Evolutionary conservation across 2,888 invertebrate species (phyloP), one percentile per base, ranked within the genome.

Genomic region (Tolmerus cingulatus): DNA sequence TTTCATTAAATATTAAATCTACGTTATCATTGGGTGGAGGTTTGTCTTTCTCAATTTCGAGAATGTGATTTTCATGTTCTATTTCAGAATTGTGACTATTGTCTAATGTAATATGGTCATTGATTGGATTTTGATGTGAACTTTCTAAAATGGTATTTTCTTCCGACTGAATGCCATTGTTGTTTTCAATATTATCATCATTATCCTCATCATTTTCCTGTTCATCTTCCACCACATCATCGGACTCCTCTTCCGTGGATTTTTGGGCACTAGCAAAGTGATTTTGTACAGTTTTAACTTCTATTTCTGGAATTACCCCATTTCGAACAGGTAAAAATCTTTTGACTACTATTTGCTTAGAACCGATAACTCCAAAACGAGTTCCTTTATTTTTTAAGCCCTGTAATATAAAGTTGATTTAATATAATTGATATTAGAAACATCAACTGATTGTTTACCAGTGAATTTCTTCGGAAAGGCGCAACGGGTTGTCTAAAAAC

Each of bases 251-350:
- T 89, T 88, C 88, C 79, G 87, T 88, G 89, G 55, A 89, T 88
- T 89, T 78, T 88, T 46, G 78, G 23, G 85, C 66, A 66, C 76
- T 82, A 37, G 90, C 90, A n/a, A 90, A 89, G 8, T 90, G 90
- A 77, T 90, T 90, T 78, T 91, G 91, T 9, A 91, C 79, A 74
- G 90, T 90, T 5, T 91, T 88, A 78, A 91, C 88, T 88, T 91
- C 91, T 74, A 90, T 91, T 7, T 89, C 87, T n/a, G 90, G 90
- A 51, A 89, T 89, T 19, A 89, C 86, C 14, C 90, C 90, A 19
- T 96, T 95, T 90, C 96, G 93, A 74, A 96, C 91, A 23, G 96
- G 96, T 89, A 97, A 93, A 90, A 96, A 94, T 7, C 97, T 93
- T 92, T 96, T 96, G 27, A 97, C 96, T 1, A 97, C 95, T 5